phyloP scores from a whole-genome alignment of 2,888 invertebrate genomes.

The Lepidocyrtoides sp. region DNA sequence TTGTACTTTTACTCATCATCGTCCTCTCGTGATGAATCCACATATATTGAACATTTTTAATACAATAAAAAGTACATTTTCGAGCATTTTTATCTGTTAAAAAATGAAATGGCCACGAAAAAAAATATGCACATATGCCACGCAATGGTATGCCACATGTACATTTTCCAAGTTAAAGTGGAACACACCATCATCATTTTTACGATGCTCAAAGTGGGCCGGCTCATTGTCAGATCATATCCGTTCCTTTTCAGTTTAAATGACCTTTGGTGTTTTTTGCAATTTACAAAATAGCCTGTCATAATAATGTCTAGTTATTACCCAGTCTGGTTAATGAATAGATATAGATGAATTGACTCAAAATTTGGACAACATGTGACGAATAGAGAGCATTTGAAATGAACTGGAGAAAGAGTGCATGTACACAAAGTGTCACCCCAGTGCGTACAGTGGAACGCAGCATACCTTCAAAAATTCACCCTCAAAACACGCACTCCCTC shows the following conservation, averaged over 20 bases:
- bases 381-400: constrained; percentile 62
- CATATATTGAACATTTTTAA: constrained; percentile 5
- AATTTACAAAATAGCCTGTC: constrained; percentile 69
- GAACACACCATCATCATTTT: constrained; percentile 40
- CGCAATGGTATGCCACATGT: constrained; percentile 18
- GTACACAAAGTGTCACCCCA: constrained; percentile 60
- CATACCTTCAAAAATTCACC: constrained; percentile 8
- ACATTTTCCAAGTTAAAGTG: not conserved
- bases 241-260: constrained; percentile 70
- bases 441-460: not conserved
- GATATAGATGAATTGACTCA: constrained; percentile 62
- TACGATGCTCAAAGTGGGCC: constrained; percentile 64
- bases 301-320: constrained; percentile 64
- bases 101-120: constrained; percentile 26
- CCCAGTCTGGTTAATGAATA: constrained; percentile 59
- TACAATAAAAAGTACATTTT: not conserved
- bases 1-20: not conserved
- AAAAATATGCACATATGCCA: constrained; percentile 47
- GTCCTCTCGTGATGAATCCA: not conserved
- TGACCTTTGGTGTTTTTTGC: constrained; percentile 68
- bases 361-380: constrained; percentile 78
- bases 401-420: constrained; percentile 61
- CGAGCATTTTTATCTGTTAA: not conserved
- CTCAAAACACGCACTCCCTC: constrained; percentile 26
- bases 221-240: constrained; percentile 74